Conservation (phyloP, 2,888 invertebrate species). For the Agonopterix heracliana region DNA sequence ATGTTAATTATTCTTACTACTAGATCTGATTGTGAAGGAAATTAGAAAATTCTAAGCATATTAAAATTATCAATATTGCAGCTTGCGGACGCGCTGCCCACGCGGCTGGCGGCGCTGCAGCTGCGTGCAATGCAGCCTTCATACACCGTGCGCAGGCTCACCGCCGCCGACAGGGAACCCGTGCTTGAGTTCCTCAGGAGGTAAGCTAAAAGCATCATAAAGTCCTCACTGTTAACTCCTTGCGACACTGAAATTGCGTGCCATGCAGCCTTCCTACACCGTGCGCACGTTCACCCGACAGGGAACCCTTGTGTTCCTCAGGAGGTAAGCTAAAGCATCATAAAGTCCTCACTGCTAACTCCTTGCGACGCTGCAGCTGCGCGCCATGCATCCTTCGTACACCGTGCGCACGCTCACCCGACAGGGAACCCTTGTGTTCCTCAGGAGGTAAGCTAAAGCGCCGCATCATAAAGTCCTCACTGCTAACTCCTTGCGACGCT, state of each 20-base stretch:
- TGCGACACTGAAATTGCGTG: constrained; percentile 49
- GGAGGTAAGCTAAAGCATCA: too few species aligned
- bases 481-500: too few species aligned
- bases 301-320: constrained; percentile 46
- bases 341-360: too few species aligned
- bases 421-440: constrained; percentile 52
- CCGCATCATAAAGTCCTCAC: too few species aligned
- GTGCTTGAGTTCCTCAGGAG: constrained; percentile 52
- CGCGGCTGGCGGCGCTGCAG: constrained; percentile 53
- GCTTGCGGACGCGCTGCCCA: constrained; percentile 40
- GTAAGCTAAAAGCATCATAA: too few species aligned
- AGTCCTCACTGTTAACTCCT: too few species aligned
- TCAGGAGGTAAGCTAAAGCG: constrained; percentile 57
- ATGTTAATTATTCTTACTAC: too few species aligned
- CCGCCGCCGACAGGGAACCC: constrained; percentile 41
- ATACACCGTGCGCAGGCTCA: constrained; percentile 45
- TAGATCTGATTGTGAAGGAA: too few species aligned
- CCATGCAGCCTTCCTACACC: constrained; percentile 47
- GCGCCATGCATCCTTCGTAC: constrained; percentile 46
- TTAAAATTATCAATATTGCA: too few species aligned
- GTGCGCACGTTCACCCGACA: constrained; percentile 46
- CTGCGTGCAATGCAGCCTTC: constrained; percentile 45
- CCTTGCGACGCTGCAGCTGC: constrained; percentile 52
- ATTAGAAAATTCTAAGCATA: too few species aligned
- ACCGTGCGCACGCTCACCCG: constrained; percentile 44